Conservation (phyloP, 2,797 vertebrate genomes). For the Peromyscus melanophrys region DNA sequence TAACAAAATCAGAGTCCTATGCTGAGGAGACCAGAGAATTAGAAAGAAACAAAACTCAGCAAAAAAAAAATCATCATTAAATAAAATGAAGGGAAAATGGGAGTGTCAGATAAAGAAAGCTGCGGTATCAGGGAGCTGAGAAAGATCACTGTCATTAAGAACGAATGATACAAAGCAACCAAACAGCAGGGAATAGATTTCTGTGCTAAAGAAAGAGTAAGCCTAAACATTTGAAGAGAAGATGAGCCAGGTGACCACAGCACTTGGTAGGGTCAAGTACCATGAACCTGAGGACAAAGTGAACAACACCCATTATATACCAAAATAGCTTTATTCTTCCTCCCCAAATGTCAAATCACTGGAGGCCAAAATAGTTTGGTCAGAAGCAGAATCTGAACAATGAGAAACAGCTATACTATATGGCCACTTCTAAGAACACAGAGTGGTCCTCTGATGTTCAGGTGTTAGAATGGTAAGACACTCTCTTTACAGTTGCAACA, state of each 20-base stretch:
- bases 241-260: background rate
- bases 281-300: background rate
- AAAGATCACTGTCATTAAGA: slow-evolving; percentile 12
- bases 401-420: background rate
- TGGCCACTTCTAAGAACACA: background rate
- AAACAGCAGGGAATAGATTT: background rate
- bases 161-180: background rate
- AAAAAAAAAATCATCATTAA: background rate
- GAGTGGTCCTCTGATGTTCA: background rate
- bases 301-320: background rate
- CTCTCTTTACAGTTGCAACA: background rate
- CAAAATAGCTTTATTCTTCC: background rate
- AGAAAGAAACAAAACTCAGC: background rate
- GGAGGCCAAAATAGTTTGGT: background rate
- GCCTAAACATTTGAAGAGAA: background rate
- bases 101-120: background rate
- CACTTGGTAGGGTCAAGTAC: background rate
- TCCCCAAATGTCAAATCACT: background rate
- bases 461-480: slow-evolving; percentile 34
- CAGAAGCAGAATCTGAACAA: slow-evolving; percentile 10
- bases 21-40: background rate
- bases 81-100: background rate
- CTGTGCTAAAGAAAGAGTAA: background rate
- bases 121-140: background rate
- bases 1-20: background rate